Conservation (phyloP, 2,888 invertebrate species). For the Lepidochrysops patricia region DNA sequence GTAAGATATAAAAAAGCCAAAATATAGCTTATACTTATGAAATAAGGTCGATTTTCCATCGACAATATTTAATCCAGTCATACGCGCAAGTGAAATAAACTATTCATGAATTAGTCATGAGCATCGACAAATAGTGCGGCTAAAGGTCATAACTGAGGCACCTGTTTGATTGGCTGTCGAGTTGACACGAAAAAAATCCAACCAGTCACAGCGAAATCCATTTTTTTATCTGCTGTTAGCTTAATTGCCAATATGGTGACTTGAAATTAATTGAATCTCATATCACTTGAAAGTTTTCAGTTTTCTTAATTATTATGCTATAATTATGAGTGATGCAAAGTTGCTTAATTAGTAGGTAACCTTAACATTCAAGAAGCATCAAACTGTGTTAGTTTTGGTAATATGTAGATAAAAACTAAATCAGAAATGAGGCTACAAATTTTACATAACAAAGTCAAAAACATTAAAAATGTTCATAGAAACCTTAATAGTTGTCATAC, state of each 20-base stretch:
- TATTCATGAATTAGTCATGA: conserved; percentile 64
- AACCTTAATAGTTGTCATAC: no score
- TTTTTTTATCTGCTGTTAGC: not conserved
- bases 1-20: not conserved
- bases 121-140: conserved; percentile 59
- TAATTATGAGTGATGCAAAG: not conserved
- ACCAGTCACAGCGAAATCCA: not conserved
- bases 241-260: no score
- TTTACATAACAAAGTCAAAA: no score
- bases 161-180: conserved; percentile 47
- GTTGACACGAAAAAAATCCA: conserved; percentile 4
- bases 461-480: no score
- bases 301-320: no score
- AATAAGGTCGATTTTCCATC: conserved; percentile 22
- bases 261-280: no score
- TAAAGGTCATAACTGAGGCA: conserved; percentile 54
- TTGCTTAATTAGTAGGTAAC: no score
- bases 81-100: conserved; percentile 11
- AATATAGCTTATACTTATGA: conserved; percentile 14
- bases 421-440: no score
- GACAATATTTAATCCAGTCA: not conserved
- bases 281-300: no score
- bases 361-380: no score
- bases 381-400: no score
- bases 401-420: no score